Evolutionary conservation across 1,140 invertebrate genomes (phyloP).

Genomic region (Drosophila pruinosa): DNA sequence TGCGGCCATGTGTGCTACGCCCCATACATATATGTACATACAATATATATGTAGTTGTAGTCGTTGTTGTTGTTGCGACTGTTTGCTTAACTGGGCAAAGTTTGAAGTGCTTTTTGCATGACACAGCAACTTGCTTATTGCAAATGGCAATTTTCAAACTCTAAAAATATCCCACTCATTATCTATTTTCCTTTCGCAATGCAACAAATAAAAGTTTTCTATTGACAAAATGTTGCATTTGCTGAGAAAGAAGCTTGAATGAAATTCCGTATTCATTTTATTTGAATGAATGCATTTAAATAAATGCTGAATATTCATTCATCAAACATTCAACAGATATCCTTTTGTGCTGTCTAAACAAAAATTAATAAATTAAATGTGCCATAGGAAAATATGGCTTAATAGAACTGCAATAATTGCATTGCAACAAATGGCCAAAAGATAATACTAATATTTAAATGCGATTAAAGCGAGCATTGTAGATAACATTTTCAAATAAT

Average conservation of each 20-base stretch:
- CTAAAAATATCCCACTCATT: background rate
- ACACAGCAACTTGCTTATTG: slow-evolving; percentile 16
- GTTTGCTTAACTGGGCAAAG: slow-evolving; percentile 27
- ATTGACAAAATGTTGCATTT: background rate
- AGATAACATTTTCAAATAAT: too few species aligned
- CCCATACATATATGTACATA: background rate
- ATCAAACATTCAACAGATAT: background rate
- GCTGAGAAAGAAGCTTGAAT: too few species aligned
- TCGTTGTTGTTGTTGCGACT: background rate
- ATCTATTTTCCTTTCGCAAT: background rate
- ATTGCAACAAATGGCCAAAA: too few species aligned
- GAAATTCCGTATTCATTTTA: background rate
- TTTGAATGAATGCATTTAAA: background rate
- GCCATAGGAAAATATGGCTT: background rate
- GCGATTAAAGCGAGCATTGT: background rate
- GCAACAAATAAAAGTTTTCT: background rate
- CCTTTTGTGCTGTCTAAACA: background rate
- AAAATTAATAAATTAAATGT: too few species aligned
- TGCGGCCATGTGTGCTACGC: slow-evolving; percentile 3
- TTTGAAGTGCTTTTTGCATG: slow-evolving; percentile 29
- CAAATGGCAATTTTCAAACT: slow-evolving; percentile 17
- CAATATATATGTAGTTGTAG: background rate
- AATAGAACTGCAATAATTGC: background rate
- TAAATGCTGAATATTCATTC: background rate
- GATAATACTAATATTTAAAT: background rate